Evolutionary conservation across 2,113 vertebrate species (phyloP), one percentile per base, ranked within the genome.

Genomic region (Myodes glareolus): DNA sequence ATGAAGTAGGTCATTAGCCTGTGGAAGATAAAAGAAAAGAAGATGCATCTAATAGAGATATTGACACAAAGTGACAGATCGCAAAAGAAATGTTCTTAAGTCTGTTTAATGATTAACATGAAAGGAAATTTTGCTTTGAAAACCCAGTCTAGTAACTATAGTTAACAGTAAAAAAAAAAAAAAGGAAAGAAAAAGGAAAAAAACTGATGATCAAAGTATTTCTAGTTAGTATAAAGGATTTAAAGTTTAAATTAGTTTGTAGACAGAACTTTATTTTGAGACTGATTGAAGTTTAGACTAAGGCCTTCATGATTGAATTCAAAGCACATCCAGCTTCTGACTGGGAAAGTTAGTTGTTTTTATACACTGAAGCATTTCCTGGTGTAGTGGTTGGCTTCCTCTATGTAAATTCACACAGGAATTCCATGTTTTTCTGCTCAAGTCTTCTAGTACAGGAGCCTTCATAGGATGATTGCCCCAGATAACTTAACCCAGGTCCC

Each of bases 111-210:
- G 45, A 97, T 91, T 63, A 96, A 92, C 90, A 96, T 87, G 67
- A 96, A 95, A 96, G 91, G n/a, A 97, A 92, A 27, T 88, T 85
- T 88, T 95, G 96, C 85, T 96, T 97, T 78, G 70, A 94, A 94
- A 94, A 92, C n/a, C 73, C 91, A 75, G 73, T 91, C 90, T 89
- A 29, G 8, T 92, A 96, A 91, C 55, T 67, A 85, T 88, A 94
- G 78, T 94, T 92, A 96, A 78, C 33, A 89, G 52, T 12, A 14
- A 4, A 25, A 29, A 72, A 13, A 68, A 68, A 21, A 39, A 82
- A 82, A 12, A 68, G 47, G 17, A 39, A 82, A 81, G 6, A 2
- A n/a, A 23, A 39, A 21, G 29, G 45, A 87, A 92, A 77, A 70
- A 72, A n/a, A n/a, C n/a, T 31, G n/a, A 92, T 95, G 36, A 92